Evolutionary conservation across 2,888 invertebrate genomes (phyloP), one percentile per base, ranked within the genome.

Genomic region (Papilio gigon): DNA sequence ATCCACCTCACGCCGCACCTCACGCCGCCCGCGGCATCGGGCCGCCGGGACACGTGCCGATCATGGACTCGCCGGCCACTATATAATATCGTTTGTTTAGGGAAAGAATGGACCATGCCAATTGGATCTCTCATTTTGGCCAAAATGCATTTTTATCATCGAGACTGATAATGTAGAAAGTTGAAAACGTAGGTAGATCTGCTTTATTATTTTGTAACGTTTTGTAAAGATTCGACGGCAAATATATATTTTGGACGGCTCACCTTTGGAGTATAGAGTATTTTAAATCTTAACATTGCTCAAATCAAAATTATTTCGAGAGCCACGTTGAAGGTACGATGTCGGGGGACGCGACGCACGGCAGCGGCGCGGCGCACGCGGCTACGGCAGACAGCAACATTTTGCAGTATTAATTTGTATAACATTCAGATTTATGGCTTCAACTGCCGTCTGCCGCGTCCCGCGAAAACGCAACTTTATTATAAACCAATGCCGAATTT

Each of bases 131-230:
- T 90, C 89, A 81, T 86, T 86, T 89, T 84, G 90, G 91, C 91
- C 91, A 91, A 90, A 90, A 88, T 81, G 88, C 89, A 87, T 90
- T 89, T 88, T 84, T 82, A 87, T 86, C 84, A 87, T 88, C 88
- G 90, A 92, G 91, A 92, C 92, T 91, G 91, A 91, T 91, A 87
- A 84, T 81, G 81, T 90, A 90, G 86, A 86, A 85, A 83, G 88
- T 88, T 86, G 87, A 89, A 84, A 85, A 84, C 83, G 85, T 88
- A 89, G 85, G 84, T 87, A 89, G 89, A 90, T 86, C 89, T 87
- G 89, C 87, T 89, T 88, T 86, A 87, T 89, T 88, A 87, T 89
- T 90, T 89, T 89, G 82, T 84, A 86, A 84, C 76, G 77, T 83
- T 83, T 88, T 88, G 82, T 85, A 84, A 84, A 84, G 85, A 83